Conservation (phyloP, 2,113 vertebrate genomes). For the Mesembrinibis cayennensis region DNA sequence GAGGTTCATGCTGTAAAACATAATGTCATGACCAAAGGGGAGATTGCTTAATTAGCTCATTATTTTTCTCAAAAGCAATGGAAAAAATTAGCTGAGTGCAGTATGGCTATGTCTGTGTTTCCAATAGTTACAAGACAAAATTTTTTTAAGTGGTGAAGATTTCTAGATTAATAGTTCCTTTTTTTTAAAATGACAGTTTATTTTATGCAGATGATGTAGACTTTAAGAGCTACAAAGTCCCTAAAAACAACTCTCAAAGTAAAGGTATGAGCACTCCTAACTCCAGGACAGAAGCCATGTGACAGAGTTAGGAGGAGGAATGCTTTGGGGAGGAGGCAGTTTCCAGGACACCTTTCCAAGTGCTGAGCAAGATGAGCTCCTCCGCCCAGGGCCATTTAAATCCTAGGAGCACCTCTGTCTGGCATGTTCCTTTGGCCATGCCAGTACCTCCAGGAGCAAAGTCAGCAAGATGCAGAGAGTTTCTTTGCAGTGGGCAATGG, state of each 20-base stretch:
- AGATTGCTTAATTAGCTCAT: slow-evolving; percentile 12
- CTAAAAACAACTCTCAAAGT: neutral
- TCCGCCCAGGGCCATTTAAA: neutral
- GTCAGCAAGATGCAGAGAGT: neutral
- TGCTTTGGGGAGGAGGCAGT: neutral
- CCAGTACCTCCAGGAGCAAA: neutral
- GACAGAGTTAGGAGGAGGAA: neutral
- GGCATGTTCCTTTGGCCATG: neutral
- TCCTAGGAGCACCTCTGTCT: neutral
- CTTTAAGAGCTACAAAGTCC: neutral
- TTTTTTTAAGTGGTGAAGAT: neutral
- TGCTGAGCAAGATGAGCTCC: neutral
- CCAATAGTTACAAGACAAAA: slow-evolving; percentile 19
- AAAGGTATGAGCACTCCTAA: neutral
- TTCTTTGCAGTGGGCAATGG: neutral
- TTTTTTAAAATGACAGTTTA: neutral
- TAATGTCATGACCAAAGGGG: neutral
- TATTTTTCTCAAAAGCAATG: neutral
- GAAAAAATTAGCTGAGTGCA: neutral
- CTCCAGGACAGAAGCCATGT: neutral
- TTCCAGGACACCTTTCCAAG: neutral
- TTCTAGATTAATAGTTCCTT: neutral
- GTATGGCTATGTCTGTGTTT: neutral
- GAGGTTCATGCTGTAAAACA: neutral
- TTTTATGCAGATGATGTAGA: neutral